Percentiles rank a stretch among this genome's conserved stretches.
These are phyloP conservation scores for Puffinus mauretanicus DNA, from an alignment of 2,113 vertebrate genomes.

Conservation along the genomic window DNA sequence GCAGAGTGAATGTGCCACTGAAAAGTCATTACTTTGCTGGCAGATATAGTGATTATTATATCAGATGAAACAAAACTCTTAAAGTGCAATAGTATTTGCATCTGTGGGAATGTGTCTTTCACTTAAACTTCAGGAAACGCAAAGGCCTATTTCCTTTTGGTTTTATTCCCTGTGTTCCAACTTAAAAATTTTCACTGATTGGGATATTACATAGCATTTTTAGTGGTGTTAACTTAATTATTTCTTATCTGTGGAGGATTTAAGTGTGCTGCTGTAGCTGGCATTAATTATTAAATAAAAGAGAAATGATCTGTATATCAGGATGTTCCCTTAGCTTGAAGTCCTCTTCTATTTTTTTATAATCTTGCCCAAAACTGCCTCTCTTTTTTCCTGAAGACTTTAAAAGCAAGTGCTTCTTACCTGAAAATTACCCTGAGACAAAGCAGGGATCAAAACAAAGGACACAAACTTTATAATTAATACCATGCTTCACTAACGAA, in stretches of 20 bases:
- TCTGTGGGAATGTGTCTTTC: slow-evolving; percentile 51
- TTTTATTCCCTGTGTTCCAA: slow-evolving; percentile 46
- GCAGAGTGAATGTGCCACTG: neutral
- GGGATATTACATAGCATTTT: slow-evolving; percentile 67
- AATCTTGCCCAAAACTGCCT: slow-evolving; percentile 41
- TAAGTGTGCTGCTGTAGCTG: slow-evolving; percentile 59
- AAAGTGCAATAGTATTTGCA: slow-evolving; percentile 5
- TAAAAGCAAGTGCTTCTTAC: slow-evolving; percentile 42
- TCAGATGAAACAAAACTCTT: neutral
- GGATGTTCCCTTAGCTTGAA: slow-evolving; percentile 35
- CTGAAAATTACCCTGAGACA: slow-evolving; percentile 63
- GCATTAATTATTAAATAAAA: slow-evolving; percentile 78
- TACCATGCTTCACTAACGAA: slow-evolving; percentile 59
- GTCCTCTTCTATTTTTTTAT: neutral
- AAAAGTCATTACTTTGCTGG: slow-evolving; percentile 20
- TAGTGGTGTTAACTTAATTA: slow-evolving; percentile 75
- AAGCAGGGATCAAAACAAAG: slow-evolving; percentile 49
- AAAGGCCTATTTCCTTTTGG: slow-evolving; percentile 20
- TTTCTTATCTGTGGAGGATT: slow-evolving; percentile 75
- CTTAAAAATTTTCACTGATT: slow-evolving; percentile 72
- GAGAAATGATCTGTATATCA: slow-evolving; percentile 61
- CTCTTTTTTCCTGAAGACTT: neutral
- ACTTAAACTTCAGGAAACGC: slow-evolving; percentile 15
- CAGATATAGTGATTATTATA: slow-evolving; percentile 16
- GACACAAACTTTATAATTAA: slow-evolving; percentile 57